These are phyloP conservation scores for Tichodroma muraria DNA, from an alignment of 2,113 vertebrate species.

Conservation along the genomic window DNA sequence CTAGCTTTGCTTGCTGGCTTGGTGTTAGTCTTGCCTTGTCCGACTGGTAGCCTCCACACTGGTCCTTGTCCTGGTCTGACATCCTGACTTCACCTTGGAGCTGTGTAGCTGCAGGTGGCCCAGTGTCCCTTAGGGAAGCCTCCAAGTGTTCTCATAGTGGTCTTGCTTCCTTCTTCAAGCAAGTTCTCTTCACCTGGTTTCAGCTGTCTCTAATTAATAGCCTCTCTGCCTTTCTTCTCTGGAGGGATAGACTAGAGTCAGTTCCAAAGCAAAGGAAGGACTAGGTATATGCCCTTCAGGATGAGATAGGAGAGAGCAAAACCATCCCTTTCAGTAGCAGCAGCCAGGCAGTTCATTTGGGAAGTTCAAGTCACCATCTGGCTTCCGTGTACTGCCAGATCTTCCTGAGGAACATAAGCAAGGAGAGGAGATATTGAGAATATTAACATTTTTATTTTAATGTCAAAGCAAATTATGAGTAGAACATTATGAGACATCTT, in stretches of 20 bases:
- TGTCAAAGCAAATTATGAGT: conserved; percentile 19
- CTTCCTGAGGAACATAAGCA: not conserved
- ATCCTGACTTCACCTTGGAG: not conserved
- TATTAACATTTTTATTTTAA: conserved; percentile 33
- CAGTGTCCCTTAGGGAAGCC: fast-evolving
- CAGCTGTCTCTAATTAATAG: not conserved
- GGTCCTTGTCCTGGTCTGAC: not conserved
- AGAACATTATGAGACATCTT: not conserved
- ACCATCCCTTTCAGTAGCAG: not conserved
- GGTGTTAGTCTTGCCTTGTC: not conserved
- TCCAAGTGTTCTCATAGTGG: not conserved
- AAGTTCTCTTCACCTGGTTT: not conserved
- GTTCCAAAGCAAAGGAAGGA: not conserved
- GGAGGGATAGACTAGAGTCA: not conserved
- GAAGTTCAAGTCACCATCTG: conserved; percentile 34
- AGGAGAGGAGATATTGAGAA: not conserved
- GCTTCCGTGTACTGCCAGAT: not conserved
- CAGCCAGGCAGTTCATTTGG: not conserved
- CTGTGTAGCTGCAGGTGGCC: not conserved
- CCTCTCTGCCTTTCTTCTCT: not conserved
- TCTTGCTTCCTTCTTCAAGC: not conserved
- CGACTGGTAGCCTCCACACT: not conserved
- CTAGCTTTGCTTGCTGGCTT: not conserved
- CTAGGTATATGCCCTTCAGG: not conserved
- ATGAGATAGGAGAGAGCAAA: not conserved